phyloP scores from a whole-genome alignment of 1,140 invertebrate species.

The Drosophila sturtevanti region DNA sequence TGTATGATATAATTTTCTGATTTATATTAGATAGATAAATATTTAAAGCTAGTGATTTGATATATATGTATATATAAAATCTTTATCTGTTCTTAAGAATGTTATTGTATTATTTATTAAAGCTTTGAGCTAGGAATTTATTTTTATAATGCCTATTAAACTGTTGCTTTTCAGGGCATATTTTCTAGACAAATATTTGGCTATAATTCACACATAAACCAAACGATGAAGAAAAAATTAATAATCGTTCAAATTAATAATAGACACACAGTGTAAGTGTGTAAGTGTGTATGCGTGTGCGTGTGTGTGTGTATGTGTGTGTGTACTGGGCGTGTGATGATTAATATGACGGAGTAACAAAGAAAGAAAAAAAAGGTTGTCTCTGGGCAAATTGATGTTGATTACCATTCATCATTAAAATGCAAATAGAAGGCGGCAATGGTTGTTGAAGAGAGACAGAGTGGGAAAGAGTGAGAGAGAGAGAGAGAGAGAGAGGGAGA shows the following conservation, averaged over 20 bases:
- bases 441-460: neutral
- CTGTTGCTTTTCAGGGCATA: neutral
- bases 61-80: too few relatives aligned
- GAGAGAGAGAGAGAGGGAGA: neutral
- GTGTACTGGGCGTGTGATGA: slow-evolving; percentile 16
- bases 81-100: too few relatives aligned
- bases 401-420: slow-evolving; percentile 77
- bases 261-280: neutral
- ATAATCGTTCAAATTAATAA: slow-evolving; percentile 3
- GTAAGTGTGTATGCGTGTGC: neutral
- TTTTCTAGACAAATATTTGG: neutral
- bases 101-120: too few relatives aligned
- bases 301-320: neutral
- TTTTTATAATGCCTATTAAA: neutral
- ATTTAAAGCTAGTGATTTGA: too few relatives aligned
- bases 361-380: neutral
- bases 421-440: slow-evolving; percentile 33
- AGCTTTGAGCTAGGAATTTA: neutral
- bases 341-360: slow-evolving; percentile 32
- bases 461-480: slow-evolving; percentile 3
- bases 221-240: neutral
- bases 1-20: too few relatives aligned
- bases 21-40: too few relatives aligned
- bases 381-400: slow-evolving; percentile 58
- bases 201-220: neutral